phyloP scores from a whole-genome alignment of 2,113 vertebrate genomes.

The Podilymbus podiceps region DNA sequence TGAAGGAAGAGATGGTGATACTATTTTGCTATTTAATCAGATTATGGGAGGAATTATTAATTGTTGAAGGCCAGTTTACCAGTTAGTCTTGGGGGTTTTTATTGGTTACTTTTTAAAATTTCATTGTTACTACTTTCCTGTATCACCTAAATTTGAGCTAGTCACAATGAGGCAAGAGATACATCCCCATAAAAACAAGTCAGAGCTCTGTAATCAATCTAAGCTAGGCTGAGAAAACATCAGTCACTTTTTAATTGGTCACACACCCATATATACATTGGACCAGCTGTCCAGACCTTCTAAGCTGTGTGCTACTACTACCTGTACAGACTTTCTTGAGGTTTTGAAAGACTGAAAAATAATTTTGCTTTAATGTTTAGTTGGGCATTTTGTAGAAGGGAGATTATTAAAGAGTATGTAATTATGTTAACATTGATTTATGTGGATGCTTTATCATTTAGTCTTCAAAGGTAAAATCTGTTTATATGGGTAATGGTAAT shows the following conservation, averaged over 20 bases:
- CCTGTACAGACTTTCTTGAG: background rate
- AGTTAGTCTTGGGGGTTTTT: background rate
- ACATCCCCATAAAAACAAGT: background rate
- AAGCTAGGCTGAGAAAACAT: constrained; percentile 2
- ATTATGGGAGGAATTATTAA: background rate
- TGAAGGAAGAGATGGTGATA: background rate
- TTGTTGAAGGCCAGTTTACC: background rate
- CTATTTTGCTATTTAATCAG: background rate
- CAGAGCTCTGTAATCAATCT: background rate
- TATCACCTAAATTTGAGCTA: background rate
- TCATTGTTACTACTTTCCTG: background rate
- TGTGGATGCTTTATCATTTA: background rate
- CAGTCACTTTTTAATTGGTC: constrained; percentile 48
- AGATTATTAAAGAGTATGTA: background rate
- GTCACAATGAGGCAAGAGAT: background rate
- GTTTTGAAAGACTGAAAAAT: background rate
- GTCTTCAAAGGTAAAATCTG: background rate
- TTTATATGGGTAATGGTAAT: background rate
- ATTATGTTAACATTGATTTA: background rate
- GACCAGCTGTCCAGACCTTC: background rate
- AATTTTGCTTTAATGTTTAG: background rate
- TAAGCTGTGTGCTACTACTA: background rate
- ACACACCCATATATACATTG: background rate
- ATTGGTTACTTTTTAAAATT: background rate
- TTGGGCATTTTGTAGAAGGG: background rate